Evolutionary conservation across 2,888 invertebrate genomes (phyloP).

Genomic region (Artemia sp.): DNA sequence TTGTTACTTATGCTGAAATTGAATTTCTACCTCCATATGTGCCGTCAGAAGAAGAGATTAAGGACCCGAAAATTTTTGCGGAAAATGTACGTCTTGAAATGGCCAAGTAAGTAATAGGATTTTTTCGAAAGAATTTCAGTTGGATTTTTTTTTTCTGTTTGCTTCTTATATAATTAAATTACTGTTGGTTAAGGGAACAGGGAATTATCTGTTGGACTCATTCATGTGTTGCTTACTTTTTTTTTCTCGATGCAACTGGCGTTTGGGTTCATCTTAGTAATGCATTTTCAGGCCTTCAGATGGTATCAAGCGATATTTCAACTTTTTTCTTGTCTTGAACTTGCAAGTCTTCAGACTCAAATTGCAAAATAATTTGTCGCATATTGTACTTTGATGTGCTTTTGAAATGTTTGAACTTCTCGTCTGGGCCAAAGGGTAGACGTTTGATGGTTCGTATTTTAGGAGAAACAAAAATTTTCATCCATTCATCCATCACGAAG

Average conservation of each 20-base stretch:
- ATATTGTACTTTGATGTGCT: not conserved
- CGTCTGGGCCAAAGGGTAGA: not conserved
- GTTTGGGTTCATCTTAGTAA: not conserved
- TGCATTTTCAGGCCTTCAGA: not conserved
- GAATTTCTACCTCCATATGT: constrained; percentile 82
- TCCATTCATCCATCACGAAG: too few species aligned
- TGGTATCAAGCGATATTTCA: not conserved
- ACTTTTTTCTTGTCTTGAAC: not conserved
- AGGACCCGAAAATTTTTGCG: constrained; percentile 71
- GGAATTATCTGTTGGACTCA: too few species aligned
- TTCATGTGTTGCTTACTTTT: too few species aligned
- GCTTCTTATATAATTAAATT: constrained; percentile 17
- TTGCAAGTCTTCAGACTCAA: not conserved
- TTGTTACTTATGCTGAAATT: constrained; percentile 69
- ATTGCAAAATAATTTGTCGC: not conserved
- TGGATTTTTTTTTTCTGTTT: constrained; percentile 12
- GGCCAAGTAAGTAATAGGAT: constrained; percentile 52
- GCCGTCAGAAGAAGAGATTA: constrained; percentile 67
- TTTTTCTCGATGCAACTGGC: too few species aligned
- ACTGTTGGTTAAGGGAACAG: too few species aligned
- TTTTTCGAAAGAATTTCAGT: constrained; percentile 8
- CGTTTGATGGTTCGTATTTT: too few species aligned
- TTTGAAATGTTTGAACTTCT: not conserved
- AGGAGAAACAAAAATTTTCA: too few species aligned
- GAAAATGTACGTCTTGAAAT: constrained; percentile 73